These are phyloP conservation scores for Artemia sp. DNA, from an alignment of 2,888 invertebrate species.

Conservation along the genomic window DNA sequence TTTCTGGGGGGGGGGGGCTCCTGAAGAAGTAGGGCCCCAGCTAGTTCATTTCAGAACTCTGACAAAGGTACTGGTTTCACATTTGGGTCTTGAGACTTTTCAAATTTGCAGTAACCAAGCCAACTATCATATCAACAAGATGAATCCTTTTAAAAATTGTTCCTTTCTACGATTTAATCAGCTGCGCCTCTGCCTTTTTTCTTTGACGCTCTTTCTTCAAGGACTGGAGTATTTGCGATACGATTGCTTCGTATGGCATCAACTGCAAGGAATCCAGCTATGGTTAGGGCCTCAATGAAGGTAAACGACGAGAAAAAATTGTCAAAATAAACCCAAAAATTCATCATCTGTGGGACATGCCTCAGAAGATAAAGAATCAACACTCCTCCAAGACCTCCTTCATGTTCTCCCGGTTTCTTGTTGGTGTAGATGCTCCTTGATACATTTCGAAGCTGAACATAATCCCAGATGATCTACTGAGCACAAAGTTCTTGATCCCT, in stretches of 20 bases:
- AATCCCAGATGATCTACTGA: constrained; percentile 27
- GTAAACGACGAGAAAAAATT: constrained; percentile 25
- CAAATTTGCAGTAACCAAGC: neutral
- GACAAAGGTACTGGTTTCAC: neutral
- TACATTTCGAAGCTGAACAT: constrained; percentile 28
- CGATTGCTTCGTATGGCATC: neutral
- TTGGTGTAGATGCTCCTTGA: constrained; percentile 30
- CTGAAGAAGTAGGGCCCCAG: neutral
- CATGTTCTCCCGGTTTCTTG: constrained; percentile 12
- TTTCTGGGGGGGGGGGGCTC: neutral
- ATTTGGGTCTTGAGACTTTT: neutral
- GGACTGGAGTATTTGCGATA: neutral
- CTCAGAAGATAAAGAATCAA: constrained; percentile 23
- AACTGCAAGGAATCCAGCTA: neutral
- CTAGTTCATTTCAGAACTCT: neutral
- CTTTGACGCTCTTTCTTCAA: neutral
- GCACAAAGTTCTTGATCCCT: constrained; percentile 27
- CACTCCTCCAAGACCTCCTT: constrained; percentile 23
- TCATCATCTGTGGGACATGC: constrained; percentile 5
- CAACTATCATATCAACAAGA: neutral
- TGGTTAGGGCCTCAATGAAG: neutral
- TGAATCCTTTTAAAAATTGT: neutral
- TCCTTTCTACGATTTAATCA: neutral
- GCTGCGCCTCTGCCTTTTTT: neutral
- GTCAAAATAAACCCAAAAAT: constrained; percentile 24